Conservation (phyloP, 2,113 vertebrate species). For the Sceloporus tristichus region DNA sequence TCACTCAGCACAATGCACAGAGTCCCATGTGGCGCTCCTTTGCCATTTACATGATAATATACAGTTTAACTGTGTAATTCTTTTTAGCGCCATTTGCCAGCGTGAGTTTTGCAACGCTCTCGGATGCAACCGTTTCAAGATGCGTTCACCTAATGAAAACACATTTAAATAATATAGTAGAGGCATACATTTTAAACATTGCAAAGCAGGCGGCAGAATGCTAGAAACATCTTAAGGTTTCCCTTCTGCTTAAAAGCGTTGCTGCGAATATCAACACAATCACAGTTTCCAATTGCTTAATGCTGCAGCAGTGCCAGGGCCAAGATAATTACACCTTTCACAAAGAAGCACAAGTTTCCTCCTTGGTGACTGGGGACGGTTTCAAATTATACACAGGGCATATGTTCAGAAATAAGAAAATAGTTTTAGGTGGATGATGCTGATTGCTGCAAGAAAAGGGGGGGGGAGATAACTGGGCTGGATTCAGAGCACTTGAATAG, state of each 20-base stretch:
- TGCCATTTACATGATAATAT: constrained; percentile 68
- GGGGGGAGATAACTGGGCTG: neutral
- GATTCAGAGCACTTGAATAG: neutral
- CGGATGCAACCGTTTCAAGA: constrained; percentile 38
- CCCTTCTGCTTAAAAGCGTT: constrained; percentile 46
- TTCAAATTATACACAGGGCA: constrained; percentile 30
- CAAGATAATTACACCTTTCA: constrained; percentile 57
- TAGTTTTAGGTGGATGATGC: constrained; percentile 38
- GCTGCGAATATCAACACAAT: constrained; percentile 39
- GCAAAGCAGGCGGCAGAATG: constrained; percentile 40
- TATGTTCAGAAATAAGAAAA: neutral
- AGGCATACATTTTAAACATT: constrained; percentile 50
- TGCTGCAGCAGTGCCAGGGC: constrained; percentile 35
- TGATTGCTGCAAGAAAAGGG: neutral
- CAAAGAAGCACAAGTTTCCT: constrained; percentile 55
- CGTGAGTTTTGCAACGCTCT: constrained; percentile 42
- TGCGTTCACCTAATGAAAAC: constrained; percentile 58
- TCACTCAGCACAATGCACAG: constrained; percentile 65
- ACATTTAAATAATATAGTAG: constrained; percentile 61
- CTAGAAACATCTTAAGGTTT: constrained; percentile 35
- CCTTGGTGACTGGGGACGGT: constrained; percentile 45
- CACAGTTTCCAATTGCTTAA: constrained; percentile 40
- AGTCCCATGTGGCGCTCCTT: constrained; percentile 63
- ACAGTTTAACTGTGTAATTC: constrained; percentile 65
- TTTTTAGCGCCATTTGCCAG: constrained; percentile 44